phyloP scores from a whole-genome alignment of 2,113 vertebrate genomes.

The Hippoglossus stenolepis region DNA sequence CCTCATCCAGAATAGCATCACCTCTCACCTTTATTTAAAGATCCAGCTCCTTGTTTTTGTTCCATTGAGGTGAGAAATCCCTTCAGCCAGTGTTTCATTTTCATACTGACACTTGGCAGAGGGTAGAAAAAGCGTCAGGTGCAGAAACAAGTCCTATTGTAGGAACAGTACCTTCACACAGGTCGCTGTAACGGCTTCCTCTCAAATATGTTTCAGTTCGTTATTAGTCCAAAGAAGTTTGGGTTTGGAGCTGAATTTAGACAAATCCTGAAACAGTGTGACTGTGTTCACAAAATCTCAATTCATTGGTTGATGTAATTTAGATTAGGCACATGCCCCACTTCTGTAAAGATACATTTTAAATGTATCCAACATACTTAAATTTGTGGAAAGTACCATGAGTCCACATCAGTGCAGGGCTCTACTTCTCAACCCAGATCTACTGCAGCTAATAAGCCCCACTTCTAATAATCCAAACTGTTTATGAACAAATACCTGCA shows the following conservation, averaged over 20 bases:
- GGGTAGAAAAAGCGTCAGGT: conserved; percentile 15
- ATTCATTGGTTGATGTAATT: too few relatives aligned
- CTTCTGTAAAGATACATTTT: too few relatives aligned
- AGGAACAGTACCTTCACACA: conserved; percentile 20
- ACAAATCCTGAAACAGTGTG: neutral
- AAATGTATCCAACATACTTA: too few relatives aligned
- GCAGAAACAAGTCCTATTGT: conserved; percentile 24
- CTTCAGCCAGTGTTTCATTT: conserved; percentile 56
- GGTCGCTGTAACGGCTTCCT: conserved; percentile 1
- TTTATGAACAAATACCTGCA: too few relatives aligned
- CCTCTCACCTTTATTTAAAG: conserved; percentile 71
- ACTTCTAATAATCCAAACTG: too few relatives aligned
- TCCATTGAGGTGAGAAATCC: conserved; percentile 55
- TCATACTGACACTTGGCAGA: conserved; percentile 17
- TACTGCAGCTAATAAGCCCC: too few relatives aligned
- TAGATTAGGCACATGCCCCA: neutral
- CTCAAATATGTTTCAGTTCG: neutral
- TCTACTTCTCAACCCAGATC: too few relatives aligned
- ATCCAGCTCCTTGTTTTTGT: conserved; percentile 57
- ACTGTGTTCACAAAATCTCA: too few relatives aligned
- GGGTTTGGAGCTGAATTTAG: neutral
- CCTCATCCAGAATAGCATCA: conserved; percentile 49
- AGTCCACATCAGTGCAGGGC: too few relatives aligned
- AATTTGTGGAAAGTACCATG: too few relatives aligned
- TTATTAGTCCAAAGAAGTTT: neutral